Base-by-base conservation (phyloP, 2,888 invertebrate species). In the Crocallis elinguaria region DNA sequence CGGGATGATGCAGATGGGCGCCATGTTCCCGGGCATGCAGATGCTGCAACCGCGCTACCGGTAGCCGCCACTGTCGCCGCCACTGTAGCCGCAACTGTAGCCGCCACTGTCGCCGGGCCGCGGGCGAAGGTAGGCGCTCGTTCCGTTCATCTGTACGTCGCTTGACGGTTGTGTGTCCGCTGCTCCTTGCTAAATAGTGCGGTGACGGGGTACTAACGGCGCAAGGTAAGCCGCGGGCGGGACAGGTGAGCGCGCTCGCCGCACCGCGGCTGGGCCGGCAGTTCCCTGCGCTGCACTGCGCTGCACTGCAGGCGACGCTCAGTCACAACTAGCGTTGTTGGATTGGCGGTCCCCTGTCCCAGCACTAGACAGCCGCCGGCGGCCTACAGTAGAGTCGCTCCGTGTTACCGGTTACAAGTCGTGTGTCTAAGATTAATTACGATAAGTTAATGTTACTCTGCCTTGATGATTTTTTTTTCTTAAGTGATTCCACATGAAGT, bases 41-140 rank as follows among this genome's bases (percentile, higher is more conserved):
- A 93, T 94, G 93, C 95, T 97, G 96, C 96, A 95, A 89, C 96
- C 96, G 69, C 95, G 96, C 88, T 97, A 94, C 93, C 96, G 96
- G 94, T 97, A 96, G 96, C 86, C 77, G 76, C 29, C 81, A 42
- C 52, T 33, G 79, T 1, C 4, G 29, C 12, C 29, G 29, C 11
- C 27, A 2, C 29, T n/a, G n/a, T n/a, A n/a, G 29, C 29, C 29
- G 11, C 29, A 11, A 29, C 11, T 12, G 11, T 4, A n/a, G 4
- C 4, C 23, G 3, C 11, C 29, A 11, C 29, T 29, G 29, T 29
- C 12, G 29, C 11, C 29, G 12, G 29, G 29, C 29, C 64, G 60
- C 55, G 49, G 49, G 48, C 73, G 71, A 67, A 77, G 80, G 79
- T 79, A 79, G 74, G 79, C 80, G 79, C 73, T 69, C 75, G 67